Percentiles rank a stretch among this genome's conserved stretches.
phyloP scores from a whole-genome alignment of 2,113 vertebrate genomes.

The Zosterops japonicus region DNA sequence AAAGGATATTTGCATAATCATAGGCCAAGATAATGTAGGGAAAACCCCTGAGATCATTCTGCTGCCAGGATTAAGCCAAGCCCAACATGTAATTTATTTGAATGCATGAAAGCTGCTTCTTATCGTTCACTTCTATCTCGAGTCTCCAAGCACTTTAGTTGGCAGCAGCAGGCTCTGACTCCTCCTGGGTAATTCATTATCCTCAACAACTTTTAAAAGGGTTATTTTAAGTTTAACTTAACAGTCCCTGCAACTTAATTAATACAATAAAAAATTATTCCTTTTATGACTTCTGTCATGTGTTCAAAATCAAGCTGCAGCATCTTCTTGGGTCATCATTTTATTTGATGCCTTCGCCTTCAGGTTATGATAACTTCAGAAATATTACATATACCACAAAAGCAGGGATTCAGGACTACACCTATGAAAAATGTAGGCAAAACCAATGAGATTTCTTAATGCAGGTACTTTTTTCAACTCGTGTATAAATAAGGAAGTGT shows the following conservation, averaged over 20 bases:
- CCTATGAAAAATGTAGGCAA: not conserved
- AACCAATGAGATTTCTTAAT: slow-evolving; percentile 6
- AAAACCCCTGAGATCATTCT: slow-evolving; percentile 58
- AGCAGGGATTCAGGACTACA: not conserved
- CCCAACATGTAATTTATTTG: slow-evolving; percentile 60
- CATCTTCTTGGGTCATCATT: slow-evolving; percentile 39
- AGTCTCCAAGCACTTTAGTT: slow-evolving; percentile 40
- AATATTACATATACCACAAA: not conserved
- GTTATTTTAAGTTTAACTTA: slow-evolving; percentile 64
- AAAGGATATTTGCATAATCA: slow-evolving; percentile 70
- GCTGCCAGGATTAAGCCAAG: slow-evolving; percentile 62
- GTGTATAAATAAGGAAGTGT: slow-evolving; percentile 18
- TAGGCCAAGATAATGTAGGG: slow-evolving; percentile 58
- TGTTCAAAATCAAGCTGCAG: slow-evolving; percentile 5
- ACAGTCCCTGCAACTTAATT: slow-evolving; percentile 48
- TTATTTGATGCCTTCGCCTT: not conserved
- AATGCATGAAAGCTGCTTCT: slow-evolving; percentile 50
- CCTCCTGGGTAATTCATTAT: slow-evolving; percentile 60
- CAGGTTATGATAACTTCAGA: slow-evolving; percentile 17
- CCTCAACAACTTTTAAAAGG: slow-evolving; percentile 55
- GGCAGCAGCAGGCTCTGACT: slow-evolving; percentile 20
- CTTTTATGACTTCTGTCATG: slow-evolving; percentile 9
- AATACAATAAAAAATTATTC: slow-evolving; percentile 24
- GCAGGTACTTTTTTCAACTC: not conserved
- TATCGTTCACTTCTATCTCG: slow-evolving; percentile 38